A percentile compares a stretch with the other conserved stretches of the same genome.
These are phyloP conservation scores for Butorides virescens DNA, from an alignment of 2,113 vertebrate genomes.

Conservation along the genomic window DNA sequence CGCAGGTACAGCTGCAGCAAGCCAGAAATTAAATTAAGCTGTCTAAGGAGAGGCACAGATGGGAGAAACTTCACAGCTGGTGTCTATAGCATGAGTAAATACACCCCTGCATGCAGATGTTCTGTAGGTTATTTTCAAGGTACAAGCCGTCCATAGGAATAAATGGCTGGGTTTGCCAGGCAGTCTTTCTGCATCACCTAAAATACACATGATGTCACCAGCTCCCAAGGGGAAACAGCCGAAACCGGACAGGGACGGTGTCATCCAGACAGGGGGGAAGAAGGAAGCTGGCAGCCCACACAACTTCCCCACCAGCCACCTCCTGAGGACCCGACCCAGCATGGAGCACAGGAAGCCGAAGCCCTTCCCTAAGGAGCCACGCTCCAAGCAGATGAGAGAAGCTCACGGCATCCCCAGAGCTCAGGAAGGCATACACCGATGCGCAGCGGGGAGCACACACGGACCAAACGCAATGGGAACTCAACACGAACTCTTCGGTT, in stretches of 20 bases:
- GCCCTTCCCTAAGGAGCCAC: background rate
- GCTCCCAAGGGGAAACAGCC: background rate
- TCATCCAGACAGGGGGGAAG: background rate
- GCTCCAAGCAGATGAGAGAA: background rate
- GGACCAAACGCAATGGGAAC: background rate
- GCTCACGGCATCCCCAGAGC: background rate
- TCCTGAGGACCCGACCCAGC: background rate
- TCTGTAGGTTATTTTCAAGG: conserved; percentile 6
- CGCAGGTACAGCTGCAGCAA: background rate
- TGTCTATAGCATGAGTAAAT: background rate
- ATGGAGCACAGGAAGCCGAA: background rate
- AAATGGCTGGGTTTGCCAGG: background rate
- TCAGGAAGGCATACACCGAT: fast-evolving
- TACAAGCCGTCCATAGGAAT: background rate
- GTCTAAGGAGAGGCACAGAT: conserved; percentile 2
- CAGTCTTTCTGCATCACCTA: background rate
- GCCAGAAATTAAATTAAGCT: conserved; percentile 31
- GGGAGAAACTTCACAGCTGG: conserved; percentile 11
- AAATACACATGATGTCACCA: background rate
- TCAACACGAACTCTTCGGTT: background rate
- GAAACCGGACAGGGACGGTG: background rate
- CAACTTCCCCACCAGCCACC: background rate
- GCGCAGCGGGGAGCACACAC: fast-evolving
- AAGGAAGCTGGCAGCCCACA: conserved; percentile 2
- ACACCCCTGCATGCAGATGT: background rate